Evolutionary conservation across 2,888 invertebrate species (phyloP), one percentile per base, ranked within the genome.

Genomic region (Phyllotreta striolata): DNA sequence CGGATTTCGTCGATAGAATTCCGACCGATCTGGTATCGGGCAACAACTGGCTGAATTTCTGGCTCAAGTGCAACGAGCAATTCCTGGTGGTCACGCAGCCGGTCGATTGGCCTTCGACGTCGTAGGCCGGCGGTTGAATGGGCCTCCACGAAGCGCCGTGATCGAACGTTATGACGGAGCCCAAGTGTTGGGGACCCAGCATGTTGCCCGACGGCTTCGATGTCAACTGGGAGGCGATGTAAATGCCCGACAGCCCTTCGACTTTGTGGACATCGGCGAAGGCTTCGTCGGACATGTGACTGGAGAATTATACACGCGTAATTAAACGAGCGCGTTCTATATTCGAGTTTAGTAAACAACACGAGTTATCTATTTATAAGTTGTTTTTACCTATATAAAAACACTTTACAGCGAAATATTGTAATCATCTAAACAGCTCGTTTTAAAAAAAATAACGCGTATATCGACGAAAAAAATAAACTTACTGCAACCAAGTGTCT

Each of bases 211-310:
- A 56, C 3, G 85, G 83, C 73, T 86, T 86, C 0, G 84, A 80
- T 35, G 84, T 83, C 1, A 95, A 87, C 77, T 90, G 89, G 0
- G 94, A 94, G 0, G 93, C 95, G 67, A 96, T 93, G 83, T 94
- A 96, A 71, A 96, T 91, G 0, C 96, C 96, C 47, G 89, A 85
- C 54, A 96, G 82, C 0, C 95, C 95, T 79, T 92, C 91, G 0
- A 96, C 92, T 76, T 91, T 91, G 80, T 95, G 93, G 0, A 96
- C 82, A 78, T 96, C 96, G 1, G 92, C 91, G 83, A 96, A 95
- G 0, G 92, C 85, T 69, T 93, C 91, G 68, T 92, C 91, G 0
- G 90, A 87, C 5, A 91, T 87, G 68, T 90, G 90, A 74, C 93
- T 93, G 78, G 37, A 65, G 63, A 61, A 10, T 41, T n/a, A 41